These are phyloP conservation scores for Dasysyrphus albostriatus DNA, from an alignment of 2,888 invertebrate genomes.

Conservation along the genomic window DNA sequence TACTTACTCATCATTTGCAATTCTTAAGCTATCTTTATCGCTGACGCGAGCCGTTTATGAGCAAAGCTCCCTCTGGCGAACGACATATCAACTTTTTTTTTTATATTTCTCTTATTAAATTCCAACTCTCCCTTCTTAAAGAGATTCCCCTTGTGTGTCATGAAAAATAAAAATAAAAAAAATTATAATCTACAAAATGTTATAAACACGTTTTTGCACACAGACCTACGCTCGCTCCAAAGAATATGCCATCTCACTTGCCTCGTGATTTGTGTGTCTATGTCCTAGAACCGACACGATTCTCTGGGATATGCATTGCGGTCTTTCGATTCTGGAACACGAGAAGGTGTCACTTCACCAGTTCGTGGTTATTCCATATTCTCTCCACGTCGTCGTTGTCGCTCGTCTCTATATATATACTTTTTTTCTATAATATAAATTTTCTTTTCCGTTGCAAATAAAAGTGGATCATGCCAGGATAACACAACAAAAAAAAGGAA, in stretches of 20 bases:
- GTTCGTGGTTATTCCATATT: slow-evolving; percentile 64
- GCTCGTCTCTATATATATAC: not conserved
- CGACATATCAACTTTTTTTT: slow-evolving; percentile 46
- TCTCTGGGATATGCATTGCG: slow-evolving; percentile 57
- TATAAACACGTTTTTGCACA: slow-evolving; percentile 59
- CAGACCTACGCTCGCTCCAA: not conserved
- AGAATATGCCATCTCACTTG: not conserved
- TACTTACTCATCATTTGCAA: slow-evolving; percentile 45
- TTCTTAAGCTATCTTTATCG: slow-evolving; percentile 28
- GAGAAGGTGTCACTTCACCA: slow-evolving; percentile 58
- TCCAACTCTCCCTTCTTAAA: slow-evolving; percentile 1
- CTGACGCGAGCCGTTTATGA: slow-evolving; percentile 30
- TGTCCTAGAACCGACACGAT: slow-evolving; percentile 27
- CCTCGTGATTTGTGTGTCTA: slow-evolving; percentile 17
- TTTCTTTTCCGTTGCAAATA: slow-evolving; percentile 47
- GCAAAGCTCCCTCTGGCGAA: slow-evolving; percentile 46
- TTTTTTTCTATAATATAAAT: slow-evolving; percentile 16
- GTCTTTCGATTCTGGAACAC: slow-evolving; percentile 64
- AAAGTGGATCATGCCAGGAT: slow-evolving; percentile 52
- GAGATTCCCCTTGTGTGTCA: not conserved
- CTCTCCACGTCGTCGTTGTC: slow-evolving; percentile 23
- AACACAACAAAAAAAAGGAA: not conserved
- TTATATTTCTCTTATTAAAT: slow-evolving; percentile 9
- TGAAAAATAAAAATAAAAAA: not conserved
- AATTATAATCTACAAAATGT: slow-evolving; percentile 54